Percentiles rank a stretch among this genome's conserved stretches.
Evolutionary conservation across 2,797 vertebrate species (phyloP).

Genomic region (Psittacula derbiana): DNA sequence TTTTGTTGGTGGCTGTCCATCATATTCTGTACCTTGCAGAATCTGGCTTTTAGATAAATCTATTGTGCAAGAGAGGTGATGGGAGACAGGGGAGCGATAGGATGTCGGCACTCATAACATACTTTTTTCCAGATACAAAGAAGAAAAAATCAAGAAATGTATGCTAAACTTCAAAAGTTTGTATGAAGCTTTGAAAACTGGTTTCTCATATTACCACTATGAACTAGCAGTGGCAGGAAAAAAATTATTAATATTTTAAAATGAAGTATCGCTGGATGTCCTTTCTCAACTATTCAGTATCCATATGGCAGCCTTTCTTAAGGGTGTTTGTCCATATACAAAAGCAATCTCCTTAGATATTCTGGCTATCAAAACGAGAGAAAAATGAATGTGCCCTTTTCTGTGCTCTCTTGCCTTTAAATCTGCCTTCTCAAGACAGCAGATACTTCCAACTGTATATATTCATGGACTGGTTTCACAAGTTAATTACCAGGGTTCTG

Average conservation of each 20-base stretch:
- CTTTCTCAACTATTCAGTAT: background rate
- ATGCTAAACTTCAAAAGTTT: background rate
- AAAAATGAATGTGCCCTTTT: slow-evolving; percentile 9
- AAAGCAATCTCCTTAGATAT: background rate
- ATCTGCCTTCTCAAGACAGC: background rate
- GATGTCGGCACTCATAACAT: background rate
- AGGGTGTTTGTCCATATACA: background rate
- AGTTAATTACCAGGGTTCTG: background rate
- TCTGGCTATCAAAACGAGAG: slow-evolving; percentile 1
- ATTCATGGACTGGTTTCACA: background rate
- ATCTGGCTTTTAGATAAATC: background rate
- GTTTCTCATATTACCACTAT: background rate
- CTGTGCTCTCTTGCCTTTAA: background rate
- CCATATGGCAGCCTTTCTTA: background rate
- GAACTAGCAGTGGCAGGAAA: background rate
- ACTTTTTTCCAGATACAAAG: background rate
- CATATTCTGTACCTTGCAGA: background rate
- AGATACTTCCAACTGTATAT: background rate
- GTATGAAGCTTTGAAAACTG: background rate
- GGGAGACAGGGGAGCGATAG: background rate
- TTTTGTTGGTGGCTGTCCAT: background rate
- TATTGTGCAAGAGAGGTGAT: background rate
- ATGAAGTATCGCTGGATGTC: background rate
- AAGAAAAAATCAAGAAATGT: background rate
- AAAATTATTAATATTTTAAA: background rate